A percentile compares a stretch with the other conserved stretches of the same genome.
These are phyloP conservation scores for Tetramorium bicarinatum DNA, from an alignment of 2,888 invertebrate genomes.

Conservation along the genomic window DNA sequence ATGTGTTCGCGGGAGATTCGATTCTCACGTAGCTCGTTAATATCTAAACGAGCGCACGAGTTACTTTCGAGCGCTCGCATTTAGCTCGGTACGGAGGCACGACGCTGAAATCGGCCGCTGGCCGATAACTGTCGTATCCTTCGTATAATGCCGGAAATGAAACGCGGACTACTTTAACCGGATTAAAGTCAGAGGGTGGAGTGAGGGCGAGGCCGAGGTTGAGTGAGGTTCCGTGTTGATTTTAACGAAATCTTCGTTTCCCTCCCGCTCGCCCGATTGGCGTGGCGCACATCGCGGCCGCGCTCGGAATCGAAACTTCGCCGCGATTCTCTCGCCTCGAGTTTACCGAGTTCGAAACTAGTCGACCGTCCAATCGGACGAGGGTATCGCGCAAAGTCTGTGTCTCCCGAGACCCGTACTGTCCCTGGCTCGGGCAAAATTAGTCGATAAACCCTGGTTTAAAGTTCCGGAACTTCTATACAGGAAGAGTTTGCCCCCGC, in stretches of 20 bases:
- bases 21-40: slow-evolving; percentile 38
- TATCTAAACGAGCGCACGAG: slow-evolving; percentile 19
- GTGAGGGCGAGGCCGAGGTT: slow-evolving; percentile 28
- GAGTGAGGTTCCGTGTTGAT: slow-evolving; percentile 74
- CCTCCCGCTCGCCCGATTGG: slow-evolving; percentile 35
- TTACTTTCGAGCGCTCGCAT: background rate
- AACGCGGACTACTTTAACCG: slow-evolving; percentile 68
- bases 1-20: slow-evolving; percentile 22
- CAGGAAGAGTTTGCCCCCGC: slow-evolving; percentile 42
- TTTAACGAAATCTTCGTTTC: slow-evolving; percentile 73
- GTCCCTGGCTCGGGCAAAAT: slow-evolving; percentile 77
- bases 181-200: slow-evolving; percentile 62
- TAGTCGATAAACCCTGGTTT: slow-evolving; percentile 82
- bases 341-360: slow-evolving; percentile 78
- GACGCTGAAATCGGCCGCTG: background rate
- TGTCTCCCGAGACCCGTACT: slow-evolving; percentile 70
- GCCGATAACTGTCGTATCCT: slow-evolving; percentile 17
- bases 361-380: slow-evolving; percentile 71
- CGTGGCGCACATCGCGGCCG: slow-evolving; percentile 41
- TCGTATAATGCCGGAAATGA: slow-evolving; percentile 39
- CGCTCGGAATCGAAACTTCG: slow-evolving; percentile 72
- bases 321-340: slow-evolving; percentile 64
- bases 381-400: slow-evolving; percentile 69
- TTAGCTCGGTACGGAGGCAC: background rate
- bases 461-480: slow-evolving; percentile 73